Percentiles rank a stretch among this genome's conserved stretches.
phyloP scores from a whole-genome alignment of 2,797 vertebrate species.

The Botia kubotai region DNA sequence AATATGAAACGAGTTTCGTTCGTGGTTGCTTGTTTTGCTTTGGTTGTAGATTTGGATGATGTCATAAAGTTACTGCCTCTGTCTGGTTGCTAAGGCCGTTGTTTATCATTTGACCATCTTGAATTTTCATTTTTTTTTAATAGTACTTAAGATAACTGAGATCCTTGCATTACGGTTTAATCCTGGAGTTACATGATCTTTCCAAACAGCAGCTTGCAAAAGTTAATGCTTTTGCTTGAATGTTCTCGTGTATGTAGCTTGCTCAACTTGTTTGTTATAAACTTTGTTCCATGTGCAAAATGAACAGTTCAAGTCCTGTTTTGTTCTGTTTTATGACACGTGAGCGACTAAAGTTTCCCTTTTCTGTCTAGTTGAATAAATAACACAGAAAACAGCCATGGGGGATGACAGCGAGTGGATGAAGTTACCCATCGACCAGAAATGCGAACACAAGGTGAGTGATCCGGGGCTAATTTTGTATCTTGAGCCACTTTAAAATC shows the following conservation, averaged over 20 bases:
- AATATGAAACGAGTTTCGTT: too few relatives aligned
- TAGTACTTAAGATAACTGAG: not conserved
- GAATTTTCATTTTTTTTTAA: too few relatives aligned
- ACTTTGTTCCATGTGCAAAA: not conserved
- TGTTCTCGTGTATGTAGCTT: not conserved
- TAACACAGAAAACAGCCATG: slow-evolving; percentile 77
- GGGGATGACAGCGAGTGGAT: slow-evolving; percentile 98
- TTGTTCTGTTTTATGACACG: slow-evolving; percentile 2
- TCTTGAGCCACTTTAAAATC: not conserved
- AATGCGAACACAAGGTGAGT: slow-evolving; percentile 98
- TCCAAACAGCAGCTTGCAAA: not conserved
- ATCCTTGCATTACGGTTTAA: not conserved
- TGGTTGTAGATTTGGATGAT: slow-evolving; percentile 33
- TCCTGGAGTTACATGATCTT: not conserved
- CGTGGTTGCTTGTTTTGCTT: slow-evolving; percentile 1
- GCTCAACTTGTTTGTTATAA: not conserved
- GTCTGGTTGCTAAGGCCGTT: not conserved
- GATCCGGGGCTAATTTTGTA: slow-evolving; percentile 36
- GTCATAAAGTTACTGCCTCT: not conserved
- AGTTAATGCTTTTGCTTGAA: not conserved
- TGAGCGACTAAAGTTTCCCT: not conserved
- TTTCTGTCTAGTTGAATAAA: slow-evolving; percentile 64
- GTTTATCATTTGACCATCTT: not conserved
- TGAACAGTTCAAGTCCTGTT: not conserved
- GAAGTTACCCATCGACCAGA: slow-evolving; percentile 96